Base-by-base conservation (phyloP, 2,113 vertebrate species). In the Pterophyllum scalare region DNA sequence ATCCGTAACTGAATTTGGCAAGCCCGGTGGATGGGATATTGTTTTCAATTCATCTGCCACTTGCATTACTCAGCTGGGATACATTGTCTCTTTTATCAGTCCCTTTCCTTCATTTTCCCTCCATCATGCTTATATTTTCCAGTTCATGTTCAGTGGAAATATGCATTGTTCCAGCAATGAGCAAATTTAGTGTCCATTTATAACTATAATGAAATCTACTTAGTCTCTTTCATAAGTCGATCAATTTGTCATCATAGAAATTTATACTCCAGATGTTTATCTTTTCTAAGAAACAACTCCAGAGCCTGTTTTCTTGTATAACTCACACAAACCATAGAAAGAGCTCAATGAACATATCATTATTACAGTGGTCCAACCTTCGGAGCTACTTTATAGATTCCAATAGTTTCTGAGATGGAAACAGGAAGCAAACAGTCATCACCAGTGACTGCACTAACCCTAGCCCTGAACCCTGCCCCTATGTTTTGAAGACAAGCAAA, bases 11-110 rank as follows among this genome's bases (percentile, higher is more conserved):
- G 88, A 92, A 86, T 91, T 90, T 90, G 89, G 92, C 87, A 60
- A 80, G 77, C 52, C 59, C 1, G 56, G 88, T 33, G 38, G 59
- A 89, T 75, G 83, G 88, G 78, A 89, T 81, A 77, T 89, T 94
- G 86, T 94, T 95, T 95, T 92, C 80, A 93, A 91, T 94, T 91
- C 84, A 91, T 94, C 93, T 93, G 91, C 92, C 90, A 93, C 94
- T 92, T 88, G 57, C 85, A 90, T 93, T 92, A 87, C 85, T 91
- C 90, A 83, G 77, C 82, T 83, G 90, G 86, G 86, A 93, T 70
- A 64, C 43, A 92, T 85, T 82, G 85, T 91, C 86, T 84, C 64
- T 85, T 88, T 88, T 77, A 88, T 87, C 79, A 75, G 28, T 83
- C 72, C n/a, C 26, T 60, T 67, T 81, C 72, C 24, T 54, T 81